Conservation (phyloP, 2,113 vertebrate species). For the Phaetusa simplex region DNA sequence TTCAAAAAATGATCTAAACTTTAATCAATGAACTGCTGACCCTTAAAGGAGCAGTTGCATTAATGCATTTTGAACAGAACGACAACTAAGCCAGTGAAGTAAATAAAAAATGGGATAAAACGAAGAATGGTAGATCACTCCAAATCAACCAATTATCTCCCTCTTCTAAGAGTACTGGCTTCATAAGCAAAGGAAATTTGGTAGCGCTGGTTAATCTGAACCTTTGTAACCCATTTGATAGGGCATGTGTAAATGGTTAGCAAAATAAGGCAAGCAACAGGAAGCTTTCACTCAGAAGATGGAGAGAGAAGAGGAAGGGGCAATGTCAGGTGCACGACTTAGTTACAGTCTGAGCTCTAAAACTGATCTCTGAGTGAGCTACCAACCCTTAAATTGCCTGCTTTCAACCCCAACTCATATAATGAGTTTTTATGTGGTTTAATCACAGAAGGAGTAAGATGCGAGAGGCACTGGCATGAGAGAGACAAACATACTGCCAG, state of each 20-base stretch:
- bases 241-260: neutral
- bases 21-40: neutral
- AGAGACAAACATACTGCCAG: neutral
- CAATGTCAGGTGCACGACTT: neutral
- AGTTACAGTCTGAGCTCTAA: neutral
- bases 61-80: neutral
- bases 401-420: neutral
- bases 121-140: neutral
- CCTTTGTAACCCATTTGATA: neutral
- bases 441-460: neutral
- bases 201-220: neutral
- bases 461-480: neutral
- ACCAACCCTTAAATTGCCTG: neutral
- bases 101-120: neutral
- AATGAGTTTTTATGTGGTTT: neutral
- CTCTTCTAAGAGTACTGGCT: neutral
- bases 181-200: neutral
- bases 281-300: neutral
- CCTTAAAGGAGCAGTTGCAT: neutral
- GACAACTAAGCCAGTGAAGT: neutral
- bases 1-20: neutral
- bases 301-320: neutral
- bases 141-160: neutral
- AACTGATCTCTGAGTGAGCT: neutral
- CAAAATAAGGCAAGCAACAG: neutral